Base-by-base conservation (phyloP, 2,888 invertebrate species). In the Drosophila acutilabella region DNA sequence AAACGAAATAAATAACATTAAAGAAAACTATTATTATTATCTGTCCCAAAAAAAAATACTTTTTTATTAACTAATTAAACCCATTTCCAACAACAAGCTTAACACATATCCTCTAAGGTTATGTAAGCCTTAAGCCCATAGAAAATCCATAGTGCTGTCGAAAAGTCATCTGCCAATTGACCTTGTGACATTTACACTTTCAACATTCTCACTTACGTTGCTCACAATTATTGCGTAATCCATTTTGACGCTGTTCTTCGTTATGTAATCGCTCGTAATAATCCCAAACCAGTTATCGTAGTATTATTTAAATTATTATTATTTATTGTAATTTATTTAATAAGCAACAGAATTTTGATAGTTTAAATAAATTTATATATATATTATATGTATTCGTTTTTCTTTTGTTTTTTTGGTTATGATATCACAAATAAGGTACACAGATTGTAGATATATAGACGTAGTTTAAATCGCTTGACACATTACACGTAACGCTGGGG, bases 351-450 rank as follows among this genome's bases (percentile, higher is more conserved):
- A 77, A 78, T 78, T 62, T 16, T 47, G 57, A 69, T 65, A 68
- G n/a, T 68, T 75, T 56, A 58, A 73, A 60, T 68, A n/a, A 62
- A 38, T 62, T 10, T 26, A 33, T 38, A 18, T 26, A 33, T 38
- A 18, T 16, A 14, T 58, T 51, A 11, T 61, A 26, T 52, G 30
- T 42, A 51, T 18, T 20, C 42, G 20, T 44, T 44, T 54, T 47
- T 57, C 44, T 47, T n/a, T n/a, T n/a, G 23, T 2, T 26, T 45
- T 64, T 64, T 84, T 51, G 71, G 80, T 87, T 87, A 87, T 80
- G 77, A 81, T 88, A 89, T 90, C 90, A 90, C 88, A 90, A 88
- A 88, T 73, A 83, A 89, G 88, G 88, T 88, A 90, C 89, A 81
- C 86, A 77, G 83, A 85, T 89, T 71, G 71, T 71, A 71, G 75